phyloP scores from a whole-genome alignment of 2,888 invertebrate genomes.

The Monochamus alternatus region DNA sequence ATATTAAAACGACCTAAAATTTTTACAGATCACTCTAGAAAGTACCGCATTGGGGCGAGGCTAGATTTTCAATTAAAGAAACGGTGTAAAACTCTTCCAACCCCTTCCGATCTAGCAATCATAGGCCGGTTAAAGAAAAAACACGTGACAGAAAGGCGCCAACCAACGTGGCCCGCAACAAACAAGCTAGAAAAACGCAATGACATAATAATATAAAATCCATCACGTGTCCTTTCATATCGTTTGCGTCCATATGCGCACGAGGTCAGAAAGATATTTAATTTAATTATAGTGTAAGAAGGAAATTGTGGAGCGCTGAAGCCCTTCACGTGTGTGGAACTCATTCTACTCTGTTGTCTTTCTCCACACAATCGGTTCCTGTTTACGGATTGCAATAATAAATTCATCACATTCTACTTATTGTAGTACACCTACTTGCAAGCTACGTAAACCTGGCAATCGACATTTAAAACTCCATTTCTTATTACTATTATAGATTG shows the following conservation, averaged over 20 bases:
- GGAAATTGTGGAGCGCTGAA: not conserved
- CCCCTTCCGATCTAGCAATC: not conserved
- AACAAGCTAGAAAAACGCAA: not conserved
- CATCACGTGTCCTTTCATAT: slow-evolving; percentile 7
- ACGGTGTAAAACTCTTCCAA: too few relatives aligned
- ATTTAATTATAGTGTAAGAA: not conserved
- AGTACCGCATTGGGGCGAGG: too few relatives aligned
- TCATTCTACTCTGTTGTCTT: not conserved
- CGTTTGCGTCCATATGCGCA: not conserved
- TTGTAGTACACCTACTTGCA: too few relatives aligned
- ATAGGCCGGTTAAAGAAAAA: not conserved
- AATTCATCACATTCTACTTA: too few relatives aligned
- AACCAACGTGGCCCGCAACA: not conserved
- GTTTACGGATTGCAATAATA: not conserved
- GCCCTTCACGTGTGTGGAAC: slow-evolving; percentile 1
- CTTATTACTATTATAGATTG: too few relatives aligned
- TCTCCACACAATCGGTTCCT: not conserved
- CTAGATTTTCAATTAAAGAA: too few relatives aligned
- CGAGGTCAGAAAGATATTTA: slow-evolving; percentile 4
- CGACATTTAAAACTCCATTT: too few relatives aligned
- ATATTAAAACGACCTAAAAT: too few relatives aligned
- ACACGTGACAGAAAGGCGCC: slow-evolving; percentile 1
- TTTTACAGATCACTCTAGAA: too few relatives aligned
- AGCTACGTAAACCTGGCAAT: too few relatives aligned
- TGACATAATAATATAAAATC: not conserved